Percentiles rank a stretch among this genome's conserved stretches.
These are phyloP conservation scores for Protaetia brevitarsis DNA, from an alignment of 1,140 invertebrate genomes.

Conservation along the genomic window DNA sequence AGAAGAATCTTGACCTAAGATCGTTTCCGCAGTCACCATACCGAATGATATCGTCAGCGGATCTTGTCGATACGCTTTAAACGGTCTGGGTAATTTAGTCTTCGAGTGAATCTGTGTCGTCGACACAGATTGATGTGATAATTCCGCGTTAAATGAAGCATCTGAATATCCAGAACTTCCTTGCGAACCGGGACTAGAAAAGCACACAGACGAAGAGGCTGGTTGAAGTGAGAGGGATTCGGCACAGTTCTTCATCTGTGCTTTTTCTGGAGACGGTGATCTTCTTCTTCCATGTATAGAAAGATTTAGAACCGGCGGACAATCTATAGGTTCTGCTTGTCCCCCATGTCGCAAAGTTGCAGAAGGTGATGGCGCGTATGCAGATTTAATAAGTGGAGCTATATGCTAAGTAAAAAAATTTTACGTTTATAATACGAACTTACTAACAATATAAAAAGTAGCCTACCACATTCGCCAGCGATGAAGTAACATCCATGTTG, in stretches of 20 bases:
- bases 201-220: not conserved
- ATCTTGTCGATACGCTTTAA: slow-evolving; percentile 71
- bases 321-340: slow-evolving; percentile 20
- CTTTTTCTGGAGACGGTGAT: slow-evolving; percentile 10
- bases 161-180: slow-evolving; percentile 2
- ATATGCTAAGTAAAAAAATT: not conserved
- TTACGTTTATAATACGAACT: not conserved
- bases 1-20: slow-evolving; percentile 54
- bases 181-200: slow-evolving; percentile 10
- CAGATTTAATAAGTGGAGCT: not conserved
- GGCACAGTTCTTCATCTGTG: not conserved
- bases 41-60: slow-evolving; percentile 58
- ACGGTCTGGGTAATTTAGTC: slow-evolving; percentile 56
- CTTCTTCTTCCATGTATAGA: not conserved
- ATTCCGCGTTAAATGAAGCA: not conserved
- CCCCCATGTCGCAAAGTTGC: not conserved
- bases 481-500: not conserved
- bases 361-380: not conserved
- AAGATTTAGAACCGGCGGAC: slow-evolving; percentile 17
- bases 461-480: not conserved
- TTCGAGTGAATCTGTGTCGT: not conserved
- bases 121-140: not conserved
- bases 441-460: not conserved
- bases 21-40: slow-evolving; percentile 44
- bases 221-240: not conserved